Evolutionary conservation across 2,888 invertebrate species (phyloP).

Genomic region (Drosophila lutescens): DNA sequence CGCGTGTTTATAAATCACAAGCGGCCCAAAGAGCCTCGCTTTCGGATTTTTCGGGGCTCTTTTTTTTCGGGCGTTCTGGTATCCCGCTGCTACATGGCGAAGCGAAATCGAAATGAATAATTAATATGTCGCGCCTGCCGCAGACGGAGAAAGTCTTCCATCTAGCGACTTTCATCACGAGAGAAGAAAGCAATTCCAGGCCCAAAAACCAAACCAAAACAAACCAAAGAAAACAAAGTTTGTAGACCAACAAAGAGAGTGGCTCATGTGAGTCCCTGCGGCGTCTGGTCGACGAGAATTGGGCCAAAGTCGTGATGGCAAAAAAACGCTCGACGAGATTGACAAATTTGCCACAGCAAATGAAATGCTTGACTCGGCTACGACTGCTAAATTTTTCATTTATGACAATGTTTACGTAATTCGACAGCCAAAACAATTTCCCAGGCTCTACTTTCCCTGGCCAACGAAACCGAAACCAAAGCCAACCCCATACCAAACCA

Average conservation of each 20-base stretch:
- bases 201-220: slow-evolving; percentile 27
- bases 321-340: slow-evolving; percentile 57
- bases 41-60: slow-evolving; percentile 5
- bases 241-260: slow-evolving; percentile 7
- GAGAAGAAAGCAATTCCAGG: slow-evolving; percentile 22
- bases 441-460: slow-evolving; percentile 5
- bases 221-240: slow-evolving; percentile 36
- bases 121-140: slow-evolving; percentile 77
- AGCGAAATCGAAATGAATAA: slow-evolving; percentile 77
- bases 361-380: slow-evolving; percentile 58
- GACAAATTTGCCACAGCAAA: slow-evolving; percentile 73
- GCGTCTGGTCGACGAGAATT: slow-evolving; percentile 40
- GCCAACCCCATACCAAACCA: slow-evolving; percentile 5
- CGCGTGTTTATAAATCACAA: slow-evolving; percentile 77
- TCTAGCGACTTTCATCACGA: slow-evolving; percentile 27
- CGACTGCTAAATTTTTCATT: slow-evolving; percentile 71
- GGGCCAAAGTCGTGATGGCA: slow-evolving; percentile 10
- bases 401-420: slow-evolving; percentile 80
- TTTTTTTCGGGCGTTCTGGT: slow-evolving; percentile 13
- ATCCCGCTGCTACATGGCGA: slow-evolving; percentile 50
- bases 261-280: slow-evolving; percentile 56
- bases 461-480: background rate
- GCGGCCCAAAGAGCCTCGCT: slow-evolving; percentile 42
- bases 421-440: slow-evolving; percentile 75
- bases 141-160: slow-evolving; percentile 44